Evolutionary conservation across 2,797 vertebrate genomes (phyloP), one percentile per base, ranked within the genome.

Genomic region (Alcedo atthis): DNA sequence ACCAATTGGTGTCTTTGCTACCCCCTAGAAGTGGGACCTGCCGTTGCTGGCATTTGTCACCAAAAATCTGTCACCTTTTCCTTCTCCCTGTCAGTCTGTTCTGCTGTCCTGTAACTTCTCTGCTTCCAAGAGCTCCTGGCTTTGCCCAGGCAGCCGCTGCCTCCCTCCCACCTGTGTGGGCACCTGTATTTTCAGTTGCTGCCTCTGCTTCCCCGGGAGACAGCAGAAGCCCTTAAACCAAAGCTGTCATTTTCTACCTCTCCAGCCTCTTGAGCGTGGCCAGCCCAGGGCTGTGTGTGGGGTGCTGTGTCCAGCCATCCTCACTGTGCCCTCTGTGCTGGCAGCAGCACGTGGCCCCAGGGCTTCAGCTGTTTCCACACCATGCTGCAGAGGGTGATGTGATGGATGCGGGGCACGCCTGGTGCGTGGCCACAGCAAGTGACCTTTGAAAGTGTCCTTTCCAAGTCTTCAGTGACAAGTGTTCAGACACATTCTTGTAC

Each of bases 401-500:
- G 48, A 20, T 10, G 46, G 69, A 74, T 10, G 87, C 13, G 42
- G 75, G 85, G 53, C 85, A 66, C 16, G 81, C 45, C 84, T 2
- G 1, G 51, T 18, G 79, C 4, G 5, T 43, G 91, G 84, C 58
- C 92, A 66, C 92, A 66, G 78, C 57, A 12, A 57, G n/a, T 57
- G 54, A 57, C 54, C 54, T 57, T 57, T 57, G 33, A 22, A 33
- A 57, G 54, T 57, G 76, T 83, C 63, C 64, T 58, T 30, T 25
- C 9, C 68, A 17, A n/a, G 87, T 7, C 91, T 70, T 46, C 40
- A 32, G 76, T 78, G 94, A 91, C 89, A 91, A 83, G 87, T 43
- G 91, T 4, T 85, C 69, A 64, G 82, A 35, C 73, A 87, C 74
- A 18, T 81, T 24, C 73, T 55, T 0, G 1, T 63, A 42, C 76